Base-by-base conservation (phyloP, 1,140 invertebrate genomes). In the Chrysoperla carnea region DNA sequence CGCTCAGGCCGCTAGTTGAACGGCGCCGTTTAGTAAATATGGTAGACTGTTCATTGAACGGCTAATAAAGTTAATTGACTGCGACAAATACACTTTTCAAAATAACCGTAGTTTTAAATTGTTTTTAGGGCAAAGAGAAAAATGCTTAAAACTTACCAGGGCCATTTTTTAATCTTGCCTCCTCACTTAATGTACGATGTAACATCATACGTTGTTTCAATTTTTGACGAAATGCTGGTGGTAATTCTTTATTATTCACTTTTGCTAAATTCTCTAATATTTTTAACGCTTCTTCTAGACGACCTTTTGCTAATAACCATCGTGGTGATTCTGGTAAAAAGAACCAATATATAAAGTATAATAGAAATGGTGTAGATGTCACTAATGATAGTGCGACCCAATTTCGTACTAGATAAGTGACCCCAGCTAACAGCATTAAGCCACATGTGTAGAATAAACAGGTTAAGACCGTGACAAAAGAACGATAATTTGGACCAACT, bases 371-470 rank as follows among this genome's bases (percentile, higher is more conserved):
- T 8, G 81, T 58, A 6, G 86, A 88, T 3, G 84, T 89, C 3
- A 74, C 75, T 38, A 88, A 61, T 0, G 83, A 76, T 1, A 93
- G 60, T 23, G 69, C 66, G 42, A 80, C 71, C 88, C 88, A 93
- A 58, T 89, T 73, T 39, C 82, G 61, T 37, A 90, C 71, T 23
- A 88, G 60, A 57, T 86, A 91, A 2, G 86, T 84, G 2, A 92
- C 70, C 4, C 74, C 72, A 4, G 88, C 76, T 29, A 92, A 55
- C 49, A 90, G 62, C 53, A 88, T 82, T 27, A 91, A 67, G 1
- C 86, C 85, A 37, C 85, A 65, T 5, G 85, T 88, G 56, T 91
- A 92, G 55, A 87, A 89, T 27, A 87, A 73, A 49, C 86, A 90
- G 0, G 84, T 90, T 76, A 89, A 80, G 1, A 89, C 84, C 1